Evolutionary conservation across 2,888 invertebrate genomes (phyloP).

Genomic region (Sialis lutaria): DNA sequence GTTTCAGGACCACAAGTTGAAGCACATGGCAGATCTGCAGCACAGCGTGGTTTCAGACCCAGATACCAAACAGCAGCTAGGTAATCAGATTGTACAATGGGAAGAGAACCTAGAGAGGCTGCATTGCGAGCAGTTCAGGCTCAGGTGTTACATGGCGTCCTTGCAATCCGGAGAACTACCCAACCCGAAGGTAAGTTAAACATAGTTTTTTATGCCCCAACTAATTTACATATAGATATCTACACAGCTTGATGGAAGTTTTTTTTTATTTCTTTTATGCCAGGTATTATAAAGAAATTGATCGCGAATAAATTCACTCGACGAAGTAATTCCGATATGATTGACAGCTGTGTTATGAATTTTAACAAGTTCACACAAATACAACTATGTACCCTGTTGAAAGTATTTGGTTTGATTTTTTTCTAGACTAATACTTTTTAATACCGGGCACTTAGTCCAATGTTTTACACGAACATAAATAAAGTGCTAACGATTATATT

Average conservation of each 20-base stretch:
- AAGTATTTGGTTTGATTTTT: too few relatives aligned
- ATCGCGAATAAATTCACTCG: too few relatives aligned
- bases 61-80: conserved; percentile 80
- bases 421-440: too few relatives aligned
- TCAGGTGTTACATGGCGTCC: conserved; percentile 94
- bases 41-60: conserved; percentile 90
- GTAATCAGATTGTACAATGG: conserved; percentile 88
- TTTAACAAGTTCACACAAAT: too few relatives aligned
- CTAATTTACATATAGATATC: not conserved
- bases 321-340: too few relatives aligned
- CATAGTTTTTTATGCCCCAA: not conserved
- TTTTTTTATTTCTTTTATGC: too few relatives aligned
- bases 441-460: too few relatives aligned
- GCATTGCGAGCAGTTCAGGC: conserved; percentile 91
- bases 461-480: too few relatives aligned
- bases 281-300: too few relatives aligned
- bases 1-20: conserved; percentile 82
- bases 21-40: conserved; percentile 97
- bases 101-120: conserved; percentile 91
- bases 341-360: too few relatives aligned
- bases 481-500: too few relatives aligned
- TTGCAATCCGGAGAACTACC: conserved; percentile 90
- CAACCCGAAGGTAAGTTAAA: conserved; percentile 79
- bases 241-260: not conserved
- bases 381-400: too few relatives aligned